Conservation (phyloP, 2,888 invertebrate genomes). For the Leucophenga maculata region DNA sequence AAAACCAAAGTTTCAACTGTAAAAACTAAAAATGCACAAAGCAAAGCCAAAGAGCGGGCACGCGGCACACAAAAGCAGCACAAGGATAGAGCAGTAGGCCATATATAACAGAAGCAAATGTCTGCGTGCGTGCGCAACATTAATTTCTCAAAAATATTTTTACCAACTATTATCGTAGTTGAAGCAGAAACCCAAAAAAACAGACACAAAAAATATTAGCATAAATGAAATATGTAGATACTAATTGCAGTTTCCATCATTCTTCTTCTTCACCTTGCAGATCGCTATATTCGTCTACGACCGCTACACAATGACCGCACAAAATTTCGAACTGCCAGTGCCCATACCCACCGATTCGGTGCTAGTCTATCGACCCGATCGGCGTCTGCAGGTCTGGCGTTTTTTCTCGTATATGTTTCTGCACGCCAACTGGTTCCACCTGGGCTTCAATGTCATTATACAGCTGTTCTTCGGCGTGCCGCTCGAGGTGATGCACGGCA, state of each 20-base stretch:
- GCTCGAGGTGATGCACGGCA: conserved; percentile 97
- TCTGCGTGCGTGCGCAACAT: conserved; percentile 12
- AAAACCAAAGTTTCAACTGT: conserved; percentile 21
- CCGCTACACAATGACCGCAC: conserved; percentile 76
- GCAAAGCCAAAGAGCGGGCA: conserved; percentile 15
- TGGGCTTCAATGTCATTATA: conserved; percentile 94
- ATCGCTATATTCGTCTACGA: conserved; percentile 94
- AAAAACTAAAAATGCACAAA: conserved; percentile 13
- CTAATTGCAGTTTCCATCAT: conserved; percentile 45
- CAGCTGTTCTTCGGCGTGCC: conserved; percentile 95
- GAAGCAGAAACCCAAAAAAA: conserved; percentile 25
- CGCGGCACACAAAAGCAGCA: conserved; percentile 17
- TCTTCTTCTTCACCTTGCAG: conserved; percentile 74
- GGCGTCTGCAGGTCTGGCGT: conserved; percentile 92
- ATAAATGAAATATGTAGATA: conserved; percentile 38
- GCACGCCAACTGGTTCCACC: conserved; percentile 96
- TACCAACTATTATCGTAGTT: neutral
- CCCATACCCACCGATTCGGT: conserved; percentile 94
- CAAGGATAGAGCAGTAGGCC: neutral
- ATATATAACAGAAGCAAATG: too few relatives aligned
- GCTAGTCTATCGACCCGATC: conserved; percentile 94
- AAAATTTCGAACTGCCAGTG: conserved; percentile 87
- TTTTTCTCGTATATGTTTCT: conserved; percentile 95
- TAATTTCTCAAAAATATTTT: conserved; percentile 14
- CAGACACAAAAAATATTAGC: conserved; percentile 15